Conservation (phyloP, 2,797 vertebrate species). For the Allobates femoralis region DNA sequence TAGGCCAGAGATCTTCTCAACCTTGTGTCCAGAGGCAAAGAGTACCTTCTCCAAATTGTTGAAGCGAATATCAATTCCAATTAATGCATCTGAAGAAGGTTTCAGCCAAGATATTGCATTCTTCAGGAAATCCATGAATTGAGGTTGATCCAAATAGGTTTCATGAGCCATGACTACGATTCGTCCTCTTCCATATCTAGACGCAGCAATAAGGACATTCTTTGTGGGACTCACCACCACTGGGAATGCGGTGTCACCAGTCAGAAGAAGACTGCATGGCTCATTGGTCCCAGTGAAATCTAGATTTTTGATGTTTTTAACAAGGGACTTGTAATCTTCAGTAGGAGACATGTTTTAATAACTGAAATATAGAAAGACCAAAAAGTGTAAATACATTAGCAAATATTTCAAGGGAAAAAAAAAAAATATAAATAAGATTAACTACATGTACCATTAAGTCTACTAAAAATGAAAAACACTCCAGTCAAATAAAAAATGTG, state of each 20-base stretch:
- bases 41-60: conserved; percentile 69
- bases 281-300: conserved; percentile 70
- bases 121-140: conserved; percentile 71
- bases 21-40: conserved; percentile 60
- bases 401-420: too few relatives aligned
- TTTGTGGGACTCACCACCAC: conserved; percentile 73
- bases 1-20: conserved; percentile 41
- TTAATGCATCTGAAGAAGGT: conserved; percentile 61
- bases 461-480: too few relatives aligned
- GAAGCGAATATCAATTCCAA: conserved; percentile 69
- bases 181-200: conserved; percentile 72
- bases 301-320: conserved; percentile 69
- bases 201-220: conserved; percentile 75
- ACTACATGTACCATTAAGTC: too few relatives aligned
- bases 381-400: too few relatives aligned
- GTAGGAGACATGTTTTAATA: conserved; percentile 49
- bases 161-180: conserved; percentile 74
- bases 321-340: conserved; percentile 71
- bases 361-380: not conserved
- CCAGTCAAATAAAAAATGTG: too few relatives aligned
- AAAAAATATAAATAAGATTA: too few relatives aligned
- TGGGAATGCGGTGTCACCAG: conserved; percentile 72
- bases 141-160: conserved; percentile 68
- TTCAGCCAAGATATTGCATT: conserved; percentile 77
- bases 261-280: conserved; percentile 74